Base-by-base conservation (phyloP, 1,140 invertebrate species). In the Whitmania pigra region DNA sequence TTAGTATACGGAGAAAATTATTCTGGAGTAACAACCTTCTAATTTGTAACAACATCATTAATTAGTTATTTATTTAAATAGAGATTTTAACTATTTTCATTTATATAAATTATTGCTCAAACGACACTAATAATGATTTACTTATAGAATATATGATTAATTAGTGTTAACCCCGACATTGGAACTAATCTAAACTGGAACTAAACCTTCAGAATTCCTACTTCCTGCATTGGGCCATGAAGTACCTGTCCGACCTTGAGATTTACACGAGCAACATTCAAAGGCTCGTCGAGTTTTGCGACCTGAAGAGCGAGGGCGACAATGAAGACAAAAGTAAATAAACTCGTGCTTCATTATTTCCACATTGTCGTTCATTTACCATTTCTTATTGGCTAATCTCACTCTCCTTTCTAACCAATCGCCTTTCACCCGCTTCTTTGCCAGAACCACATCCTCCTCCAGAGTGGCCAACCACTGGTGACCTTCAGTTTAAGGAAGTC, bases 191-290 rank as follows among this genome's bases (percentile, higher is more conserved):
- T 43, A 49, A 4, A 49, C 13, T 49, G 43, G 9, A 49, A 11
- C 43, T 49, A 49, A n/a, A 22, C 60, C 20, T 40, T 53, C 53
- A 70, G 69, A 70, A 27, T 53, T 70, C 20, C 53, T 43, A 25
- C 49, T 53, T 69, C 40, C 13, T 73, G 67, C 40, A 73, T 29
- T 73, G 72, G 72, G 67, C 68, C 53, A 69, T 73, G 68, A 53
- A 57, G n/a, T 53, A 60, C 27, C 22, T 70, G 22, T 54, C 72
- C 13, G 72, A 73, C 25, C 53, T 69, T 18, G 72, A 73, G 49
- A 68, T 73, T 17, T 69, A 55, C 67, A 55, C 55, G 43, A 55
- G 66, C 25, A 53, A 36, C n/a, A 67, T 73, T 9, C 60, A 73
- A 29, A 60, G 72, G 11, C 27, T 69, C 13, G 40, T 57, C 36